Evolutionary conservation across 2,797 vertebrate species (phyloP), one percentile per base, ranked within the genome.

Genomic region (Hippoglossus hippoglossus): DNA sequence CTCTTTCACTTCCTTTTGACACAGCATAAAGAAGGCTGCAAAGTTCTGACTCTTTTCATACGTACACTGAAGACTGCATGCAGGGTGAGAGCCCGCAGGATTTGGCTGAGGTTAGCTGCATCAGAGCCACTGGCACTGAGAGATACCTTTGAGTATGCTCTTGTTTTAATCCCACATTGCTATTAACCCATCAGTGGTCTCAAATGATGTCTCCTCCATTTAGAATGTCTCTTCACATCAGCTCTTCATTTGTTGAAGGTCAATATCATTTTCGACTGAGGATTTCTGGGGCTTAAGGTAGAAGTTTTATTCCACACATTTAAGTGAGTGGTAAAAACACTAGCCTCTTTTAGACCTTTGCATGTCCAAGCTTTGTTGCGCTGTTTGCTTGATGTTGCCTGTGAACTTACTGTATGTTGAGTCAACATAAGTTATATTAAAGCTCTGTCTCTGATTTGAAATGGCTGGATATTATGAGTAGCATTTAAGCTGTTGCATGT

Each of bases 21-120:
- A 54, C 13, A 53, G 34, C 25, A 59, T 18, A 51, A 72, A 44
- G 28, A n/a, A 41, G 56, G 21, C 28, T 36, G 8, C 44, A 56
- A 24, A 56, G 16, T 19, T 66, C 6, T 5, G 3, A 25, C 55
- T n/a, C 15, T 53, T 61, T 65, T 49, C 10, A 68, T 44, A 18
- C 5, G 55, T 19, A 54, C 6, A 52, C 10, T 22, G 15, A 31
- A 52, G 26, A 41, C 21, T 34, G 19, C 0, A 57, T 12, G 44
- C 44, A 46, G 44, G 16, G n/a, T 36, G 1, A 26, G 5, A 22
- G 26, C 16, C 22, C 52, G 25, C 2, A 39, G 52, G 58, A 13
- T 55, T 62, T 44, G 49, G 6, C 7, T 47, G 25, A 46, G 28
- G 50, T 55, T 44, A 69, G 28, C 19, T 19, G 39, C 63, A 21